These are phyloP conservation scores for Elaphurus davidianus DNA, from an alignment of 2,113 vertebrate genomes.

Conservation along the genomic window DNA sequence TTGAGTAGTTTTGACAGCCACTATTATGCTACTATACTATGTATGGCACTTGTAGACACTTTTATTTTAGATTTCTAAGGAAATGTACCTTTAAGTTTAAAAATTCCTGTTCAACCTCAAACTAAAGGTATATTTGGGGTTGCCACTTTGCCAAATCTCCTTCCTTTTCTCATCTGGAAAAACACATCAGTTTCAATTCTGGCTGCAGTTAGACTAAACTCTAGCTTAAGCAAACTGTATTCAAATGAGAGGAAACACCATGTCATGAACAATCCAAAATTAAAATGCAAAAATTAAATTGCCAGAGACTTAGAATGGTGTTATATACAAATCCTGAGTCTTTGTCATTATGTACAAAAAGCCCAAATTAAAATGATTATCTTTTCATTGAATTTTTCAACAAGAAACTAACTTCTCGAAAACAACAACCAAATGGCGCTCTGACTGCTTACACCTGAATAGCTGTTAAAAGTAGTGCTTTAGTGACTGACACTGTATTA, in stretches of 20 bases:
- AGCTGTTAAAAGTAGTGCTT: background rate
- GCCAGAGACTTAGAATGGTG: background rate
- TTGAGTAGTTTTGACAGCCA: background rate
- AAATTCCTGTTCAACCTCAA: background rate
- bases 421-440: background rate
- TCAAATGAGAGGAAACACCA: background rate
- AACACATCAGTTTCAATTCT: background rate
- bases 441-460: background rate
- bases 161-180: background rate
- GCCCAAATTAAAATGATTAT: background rate
- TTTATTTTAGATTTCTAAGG: background rate
- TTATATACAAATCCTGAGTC: background rate
- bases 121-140: background rate
- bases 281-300: background rate
- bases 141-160: background rate
- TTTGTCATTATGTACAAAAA: background rate
- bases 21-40: background rate
- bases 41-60: background rate
- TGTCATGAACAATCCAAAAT: background rate
- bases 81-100: conserved; percentile 17
- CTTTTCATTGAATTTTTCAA: background rate
- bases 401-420: background rate
- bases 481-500: background rate
- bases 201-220: background rate
- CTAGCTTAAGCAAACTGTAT: background rate